Evolutionary conservation across 1,140 invertebrate genomes (phyloP).

Genomic region (Lucilia cuprina): DNA sequence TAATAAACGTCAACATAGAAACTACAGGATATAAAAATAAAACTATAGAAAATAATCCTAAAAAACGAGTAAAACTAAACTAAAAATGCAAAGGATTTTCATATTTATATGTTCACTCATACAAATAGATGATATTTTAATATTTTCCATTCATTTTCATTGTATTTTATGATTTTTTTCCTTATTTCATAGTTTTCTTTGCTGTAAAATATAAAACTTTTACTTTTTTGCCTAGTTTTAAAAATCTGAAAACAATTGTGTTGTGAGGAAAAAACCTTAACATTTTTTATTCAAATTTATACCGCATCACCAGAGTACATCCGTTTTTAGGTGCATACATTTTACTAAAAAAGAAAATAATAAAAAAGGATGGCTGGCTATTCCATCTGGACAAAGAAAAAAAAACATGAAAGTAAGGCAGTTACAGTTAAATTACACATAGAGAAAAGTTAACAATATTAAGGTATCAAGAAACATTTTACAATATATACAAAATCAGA

Average conservation of each 20-base stretch:
- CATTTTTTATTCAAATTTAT: neutral
- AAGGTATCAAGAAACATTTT: neutral
- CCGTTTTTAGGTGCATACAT: constrained; percentile 8
- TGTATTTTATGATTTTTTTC: neutral
- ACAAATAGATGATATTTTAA: constrained; percentile 19
- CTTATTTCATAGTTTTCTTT: neutral
- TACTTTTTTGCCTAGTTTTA: neutral
- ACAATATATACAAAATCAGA: neutral
- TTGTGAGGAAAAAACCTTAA: neutral
- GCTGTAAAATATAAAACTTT: neutral
- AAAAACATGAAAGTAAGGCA: neutral
- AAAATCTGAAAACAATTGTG: neutral
- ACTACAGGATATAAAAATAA: constrained; percentile 20
- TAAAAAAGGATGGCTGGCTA: neutral
- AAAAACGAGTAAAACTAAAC: neutral
- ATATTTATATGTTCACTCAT: constrained; percentile 19
- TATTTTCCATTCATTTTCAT: constrained; percentile 25
- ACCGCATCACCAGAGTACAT: constrained; percentile 10
- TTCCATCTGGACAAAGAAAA: neutral
- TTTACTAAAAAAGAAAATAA: neutral
- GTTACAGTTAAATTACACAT: neutral
- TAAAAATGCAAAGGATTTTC: neutral
- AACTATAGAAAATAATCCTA: neutral
- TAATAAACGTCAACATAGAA: neutral
- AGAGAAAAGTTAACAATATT: neutral